A percentile compares a stretch with the other conserved stretches of the same genome.
Evolutionary conservation across 2,797 vertebrate genomes (phyloP).

Genomic region (Rhynchotus rufescens): DNA sequence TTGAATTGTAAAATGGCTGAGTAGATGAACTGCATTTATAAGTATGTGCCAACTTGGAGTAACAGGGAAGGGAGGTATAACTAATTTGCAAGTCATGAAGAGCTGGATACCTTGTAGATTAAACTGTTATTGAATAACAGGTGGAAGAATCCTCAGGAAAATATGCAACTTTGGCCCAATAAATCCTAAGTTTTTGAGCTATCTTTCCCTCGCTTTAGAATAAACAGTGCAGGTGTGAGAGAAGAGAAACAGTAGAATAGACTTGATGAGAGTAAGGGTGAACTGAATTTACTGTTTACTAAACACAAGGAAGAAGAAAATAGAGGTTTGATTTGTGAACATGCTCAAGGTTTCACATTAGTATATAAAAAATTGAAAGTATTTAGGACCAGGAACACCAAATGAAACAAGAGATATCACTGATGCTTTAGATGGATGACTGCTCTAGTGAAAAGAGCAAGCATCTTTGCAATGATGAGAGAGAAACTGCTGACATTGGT

Average conservation of each 20-base stretch:
- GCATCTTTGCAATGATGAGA: neutral
- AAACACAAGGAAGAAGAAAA: slow-evolving; percentile 14
- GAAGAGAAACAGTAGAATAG: neutral
- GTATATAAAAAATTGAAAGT: neutral
- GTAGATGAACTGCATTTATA: neutral
- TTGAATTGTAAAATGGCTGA: neutral
- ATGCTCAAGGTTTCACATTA: neutral
- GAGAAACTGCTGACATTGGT: slow-evolving; percentile 1
- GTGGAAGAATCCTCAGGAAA: neutral
- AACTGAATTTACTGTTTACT: neutral
- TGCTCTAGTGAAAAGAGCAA: neutral
- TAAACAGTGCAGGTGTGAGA: neutral
- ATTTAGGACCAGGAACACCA: neutral
- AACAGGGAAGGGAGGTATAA: neutral
- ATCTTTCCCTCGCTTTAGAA: neutral
- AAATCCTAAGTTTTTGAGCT: neutral
- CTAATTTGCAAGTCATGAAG: neutral
- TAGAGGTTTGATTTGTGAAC: neutral
- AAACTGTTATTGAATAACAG: neutral
- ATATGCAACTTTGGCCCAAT: neutral
- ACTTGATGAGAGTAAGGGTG: neutral
- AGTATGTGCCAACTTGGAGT: neutral
- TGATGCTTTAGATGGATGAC: neutral
- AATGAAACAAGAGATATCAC: neutral
- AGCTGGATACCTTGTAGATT: neutral